Evolutionary conservation across 2,888 invertebrate species (phyloP).

Genomic region (Chrysolina haemoptera): DNA sequence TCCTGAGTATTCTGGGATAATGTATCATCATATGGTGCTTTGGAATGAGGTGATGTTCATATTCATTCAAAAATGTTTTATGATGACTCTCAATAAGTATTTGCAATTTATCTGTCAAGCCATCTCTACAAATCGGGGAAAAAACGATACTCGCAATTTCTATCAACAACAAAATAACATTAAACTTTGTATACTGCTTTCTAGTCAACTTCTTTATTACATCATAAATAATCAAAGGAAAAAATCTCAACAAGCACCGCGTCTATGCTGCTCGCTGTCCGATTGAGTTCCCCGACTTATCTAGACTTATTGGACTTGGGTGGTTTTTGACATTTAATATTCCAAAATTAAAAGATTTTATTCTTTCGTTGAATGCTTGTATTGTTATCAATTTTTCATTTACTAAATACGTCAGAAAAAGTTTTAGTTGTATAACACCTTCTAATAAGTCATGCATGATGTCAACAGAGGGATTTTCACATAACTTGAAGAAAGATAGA

Average conservation of each 20-base stretch:
- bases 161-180: background rate
- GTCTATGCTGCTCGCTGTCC: background rate
- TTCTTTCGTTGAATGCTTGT: background rate
- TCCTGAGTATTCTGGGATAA: slow-evolving; percentile 32
- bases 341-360: background rate
- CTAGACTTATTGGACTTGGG: background rate
- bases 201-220: background rate
- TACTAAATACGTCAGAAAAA: background rate
- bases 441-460: slow-evolving; percentile 55
- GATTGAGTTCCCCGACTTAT: background rate
- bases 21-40: slow-evolving; percentile 42
- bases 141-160: background rate
- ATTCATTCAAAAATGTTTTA: background rate
- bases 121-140: background rate
- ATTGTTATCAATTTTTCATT: background rate
- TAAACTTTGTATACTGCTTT: background rate
- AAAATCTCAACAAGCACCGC: background rate
- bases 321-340: background rate
- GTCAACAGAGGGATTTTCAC: slow-evolving; percentile 42
- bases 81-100: background rate
- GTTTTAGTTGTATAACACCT: slow-evolving; percentile 33
- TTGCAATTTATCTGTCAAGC: background rate
- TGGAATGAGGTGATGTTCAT: slow-evolving; percentile 29
- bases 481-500: background rate
- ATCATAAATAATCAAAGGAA: background rate